Percentiles rank a stretch among this genome's conserved stretches.
Evolutionary conservation across 2,113 vertebrate species (phyloP).

Genomic region (Mustela lutreola): DNA sequence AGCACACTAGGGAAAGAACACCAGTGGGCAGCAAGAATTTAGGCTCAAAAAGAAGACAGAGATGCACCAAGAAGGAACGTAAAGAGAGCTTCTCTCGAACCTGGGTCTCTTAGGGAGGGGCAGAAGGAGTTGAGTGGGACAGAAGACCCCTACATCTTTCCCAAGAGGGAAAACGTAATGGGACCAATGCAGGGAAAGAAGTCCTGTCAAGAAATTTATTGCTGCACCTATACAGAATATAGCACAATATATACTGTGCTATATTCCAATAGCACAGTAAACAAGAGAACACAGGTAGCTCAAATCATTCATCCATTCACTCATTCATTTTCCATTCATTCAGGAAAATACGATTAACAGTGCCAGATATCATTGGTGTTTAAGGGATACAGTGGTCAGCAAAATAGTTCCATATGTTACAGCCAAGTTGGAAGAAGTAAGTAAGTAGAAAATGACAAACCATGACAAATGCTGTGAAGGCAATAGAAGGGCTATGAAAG

Average conservation of each 20-base stretch:
- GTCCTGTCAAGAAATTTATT: not conserved
- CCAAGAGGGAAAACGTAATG: not conserved
- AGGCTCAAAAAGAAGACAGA: not conserved
- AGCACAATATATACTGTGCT: too few relatives aligned
- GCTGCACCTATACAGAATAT: too few relatives aligned
- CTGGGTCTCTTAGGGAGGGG: not conserved
- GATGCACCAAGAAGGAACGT: not conserved
- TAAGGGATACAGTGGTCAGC: not conserved
- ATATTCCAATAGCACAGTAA: not conserved
- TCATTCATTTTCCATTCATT: not conserved
- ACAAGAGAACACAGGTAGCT: not conserved
- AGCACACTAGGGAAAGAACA: not conserved
- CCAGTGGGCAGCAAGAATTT: not conserved
- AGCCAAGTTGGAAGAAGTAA: not conserved
- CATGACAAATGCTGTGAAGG: not conserved
- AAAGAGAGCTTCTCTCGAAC: not conserved
- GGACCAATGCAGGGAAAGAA: too few relatives aligned
- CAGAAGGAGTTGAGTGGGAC: not conserved
- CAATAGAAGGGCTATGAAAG: not conserved
- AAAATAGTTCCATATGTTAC: not conserved
- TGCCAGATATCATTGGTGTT: fast-evolving
- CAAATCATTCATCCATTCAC: not conserved
- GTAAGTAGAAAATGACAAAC: not conserved
- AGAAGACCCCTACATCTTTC: not conserved
- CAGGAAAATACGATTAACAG: not conserved